Evolutionary conservation across 2,888 invertebrate species (phyloP).

Genomic region (Pandemis heparana): DNA sequence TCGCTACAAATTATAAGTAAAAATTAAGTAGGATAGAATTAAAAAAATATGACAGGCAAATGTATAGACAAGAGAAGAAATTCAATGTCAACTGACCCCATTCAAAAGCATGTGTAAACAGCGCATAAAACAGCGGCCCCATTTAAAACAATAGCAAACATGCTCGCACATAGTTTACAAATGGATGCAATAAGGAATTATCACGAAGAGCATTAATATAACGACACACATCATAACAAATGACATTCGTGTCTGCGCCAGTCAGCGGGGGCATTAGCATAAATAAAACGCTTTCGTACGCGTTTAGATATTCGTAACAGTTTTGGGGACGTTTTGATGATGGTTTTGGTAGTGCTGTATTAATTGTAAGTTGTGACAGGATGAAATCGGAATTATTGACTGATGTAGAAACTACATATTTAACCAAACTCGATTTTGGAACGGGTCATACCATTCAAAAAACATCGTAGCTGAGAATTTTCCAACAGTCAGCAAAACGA

Average conservation of each 20-base stretch:
- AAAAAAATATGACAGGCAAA: not conserved
- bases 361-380: conserved; percentile 5
- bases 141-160: conserved; percentile 33
- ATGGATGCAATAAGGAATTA: conserved; percentile 51
- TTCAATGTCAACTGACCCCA: conserved; percentile 14
- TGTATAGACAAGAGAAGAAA: not conserved
- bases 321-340: conserved; percentile 41
- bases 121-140: conserved; percentile 22
- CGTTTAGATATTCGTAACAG: conserved; percentile 48
- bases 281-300: conserved; percentile 58
- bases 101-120: conserved; percentile 27
- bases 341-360: not conserved
- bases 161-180: conserved; percentile 43
- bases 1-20: too few relatives aligned
- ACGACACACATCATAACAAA: conserved; percentile 64
- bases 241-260: conserved; percentile 63
- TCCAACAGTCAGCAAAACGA: not conserved
- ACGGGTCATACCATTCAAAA: too few relatives aligned
- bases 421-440: too few relatives aligned
- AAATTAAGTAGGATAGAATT: too few relatives aligned
- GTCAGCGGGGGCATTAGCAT: conserved; percentile 56
- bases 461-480: too few relatives aligned
- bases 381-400: not conserved
- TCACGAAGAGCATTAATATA: conserved; percentile 56
- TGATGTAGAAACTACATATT: not conserved